These are phyloP conservation scores for Polypedilum vanderplanki DNA, from an alignment of 1,140 invertebrate species.

Conservation along the genomic window DNA sequence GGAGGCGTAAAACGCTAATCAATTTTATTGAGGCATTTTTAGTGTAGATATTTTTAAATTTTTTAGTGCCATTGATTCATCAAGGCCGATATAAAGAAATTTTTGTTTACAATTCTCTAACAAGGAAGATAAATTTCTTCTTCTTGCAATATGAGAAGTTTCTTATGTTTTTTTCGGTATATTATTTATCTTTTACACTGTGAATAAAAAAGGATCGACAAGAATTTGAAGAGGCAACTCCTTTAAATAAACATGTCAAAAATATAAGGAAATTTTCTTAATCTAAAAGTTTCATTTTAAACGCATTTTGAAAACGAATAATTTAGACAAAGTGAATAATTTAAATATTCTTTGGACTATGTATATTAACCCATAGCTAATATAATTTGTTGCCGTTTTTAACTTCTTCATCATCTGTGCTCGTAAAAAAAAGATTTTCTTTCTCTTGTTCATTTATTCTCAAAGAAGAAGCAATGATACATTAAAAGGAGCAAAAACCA, in stretches of 20 bases:
- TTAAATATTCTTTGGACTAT: background rate
- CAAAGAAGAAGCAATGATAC: background rate
- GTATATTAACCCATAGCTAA: background rate
- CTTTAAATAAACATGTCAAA: constrained; percentile 14
- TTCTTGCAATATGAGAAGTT: background rate
- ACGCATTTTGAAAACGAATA: too few species aligned
- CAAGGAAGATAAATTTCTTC: too few species aligned
- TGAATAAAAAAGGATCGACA: background rate
- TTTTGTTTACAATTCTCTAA: too few species aligned
- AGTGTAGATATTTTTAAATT: too few species aligned
- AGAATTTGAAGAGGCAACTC: background rate
- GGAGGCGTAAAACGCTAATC: too few species aligned
- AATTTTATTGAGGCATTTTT: too few species aligned
- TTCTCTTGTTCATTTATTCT: background rate
- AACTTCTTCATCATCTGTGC: background rate
- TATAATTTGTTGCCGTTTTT: background rate
- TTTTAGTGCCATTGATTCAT: too few species aligned
- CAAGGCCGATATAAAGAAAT: too few species aligned
- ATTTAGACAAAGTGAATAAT: too few species aligned
- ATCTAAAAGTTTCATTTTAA: too few species aligned
- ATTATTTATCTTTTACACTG: background rate
- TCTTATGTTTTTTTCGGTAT: background rate
- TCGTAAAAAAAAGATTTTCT: background rate
- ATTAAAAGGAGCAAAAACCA: constrained; percentile 6
- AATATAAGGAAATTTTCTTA: background rate